phyloP scores from a whole-genome alignment of 2,797 vertebrate species.

The Enteromius fasciolatus region DNA sequence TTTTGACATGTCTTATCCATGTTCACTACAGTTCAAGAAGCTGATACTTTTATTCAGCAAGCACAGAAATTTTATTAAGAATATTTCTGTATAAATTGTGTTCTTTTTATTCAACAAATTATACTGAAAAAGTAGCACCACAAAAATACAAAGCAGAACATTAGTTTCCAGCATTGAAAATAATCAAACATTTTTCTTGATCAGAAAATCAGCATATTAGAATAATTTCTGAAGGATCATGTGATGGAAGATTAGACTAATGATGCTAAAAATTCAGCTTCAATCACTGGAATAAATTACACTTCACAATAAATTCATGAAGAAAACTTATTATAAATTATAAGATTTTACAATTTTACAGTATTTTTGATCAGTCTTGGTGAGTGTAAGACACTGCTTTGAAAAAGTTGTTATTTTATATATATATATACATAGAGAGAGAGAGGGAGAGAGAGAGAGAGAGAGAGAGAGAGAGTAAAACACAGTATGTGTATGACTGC shows the following conservation, averaged over 20 bases:
- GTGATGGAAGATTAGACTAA: not conserved
- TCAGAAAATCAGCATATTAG: too few species aligned
- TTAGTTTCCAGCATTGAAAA: too few species aligned
- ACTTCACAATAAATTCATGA: not conserved
- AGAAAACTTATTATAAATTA: too few species aligned
- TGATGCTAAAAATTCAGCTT: not conserved
- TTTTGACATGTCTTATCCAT: not conserved
- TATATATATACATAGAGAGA: too few species aligned
- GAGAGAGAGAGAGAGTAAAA: not conserved
- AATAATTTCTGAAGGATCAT: not conserved
- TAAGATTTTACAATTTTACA: not conserved
- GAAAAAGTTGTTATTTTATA: not conserved
- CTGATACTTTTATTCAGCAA: not conserved
- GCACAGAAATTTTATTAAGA: too few species aligned
- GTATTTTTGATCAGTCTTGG: not conserved
- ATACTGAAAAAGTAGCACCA: not conserved
- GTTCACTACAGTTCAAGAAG: not conserved
- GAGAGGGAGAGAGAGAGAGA: too few species aligned
- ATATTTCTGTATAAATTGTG: not conserved
- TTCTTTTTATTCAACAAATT: not conserved
- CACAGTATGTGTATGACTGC: constrained; percentile 20
- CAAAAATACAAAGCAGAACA: not conserved
- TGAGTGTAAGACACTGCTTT: not conserved
- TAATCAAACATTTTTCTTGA: too few species aligned
- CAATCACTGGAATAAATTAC: not conserved